Base-by-base conservation (phyloP, 2,113 vertebrate species). In the Zeus faber region DNA sequence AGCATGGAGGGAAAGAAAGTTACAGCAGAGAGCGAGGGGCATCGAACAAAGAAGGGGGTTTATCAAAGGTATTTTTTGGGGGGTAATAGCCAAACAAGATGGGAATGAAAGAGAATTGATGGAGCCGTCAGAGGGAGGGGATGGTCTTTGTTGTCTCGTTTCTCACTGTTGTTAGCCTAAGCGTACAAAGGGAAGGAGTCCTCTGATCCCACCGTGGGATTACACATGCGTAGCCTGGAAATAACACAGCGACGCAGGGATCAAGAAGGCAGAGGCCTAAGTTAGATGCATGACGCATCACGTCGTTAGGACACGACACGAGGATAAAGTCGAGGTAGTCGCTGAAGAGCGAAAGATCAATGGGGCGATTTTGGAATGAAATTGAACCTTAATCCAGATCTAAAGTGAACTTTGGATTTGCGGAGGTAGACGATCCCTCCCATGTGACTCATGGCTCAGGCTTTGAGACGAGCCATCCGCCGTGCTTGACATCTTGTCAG, bases 41-140 rank as follows among this genome's bases (percentile, higher is more conserved):
- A 54, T 72, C 20, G 18, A 22, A 3, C 2, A 37, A 37, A 37
- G 3, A 37, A 4, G 1, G 33, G n/a, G 9, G 13, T 33, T 33
- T 13, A 2, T 10, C 29, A 33, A 33, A 33, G 29, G 29, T 33
- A 33, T 33, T 33, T 33, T 8, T 33, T 2, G 8, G 7, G 27
- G 7, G n/a, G n/a, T n/a, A n/a, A n/a, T n/a, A n/a, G 27, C 4
- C 27, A 29, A 9, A 29, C 13, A 33, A 11, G 49, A 54, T 18
- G 6, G 21, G 56, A 52, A n/a, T 54, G 49, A 66, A 54, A 56
- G 49, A 71, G 53, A 65, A 81, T 60, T 54, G 59, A 60, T 62
- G 43, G 39, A 49, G 47, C 29, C n/a, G 7, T n/a, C 26, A 29
- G 14, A 21, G 48, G 21, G 51, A 55, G 46, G 53, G 51, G 69